These are phyloP conservation scores for Coranthus polyacanthus DNA, from an alignment of 2,797 vertebrate genomes.

Conservation along the genomic window DNA sequence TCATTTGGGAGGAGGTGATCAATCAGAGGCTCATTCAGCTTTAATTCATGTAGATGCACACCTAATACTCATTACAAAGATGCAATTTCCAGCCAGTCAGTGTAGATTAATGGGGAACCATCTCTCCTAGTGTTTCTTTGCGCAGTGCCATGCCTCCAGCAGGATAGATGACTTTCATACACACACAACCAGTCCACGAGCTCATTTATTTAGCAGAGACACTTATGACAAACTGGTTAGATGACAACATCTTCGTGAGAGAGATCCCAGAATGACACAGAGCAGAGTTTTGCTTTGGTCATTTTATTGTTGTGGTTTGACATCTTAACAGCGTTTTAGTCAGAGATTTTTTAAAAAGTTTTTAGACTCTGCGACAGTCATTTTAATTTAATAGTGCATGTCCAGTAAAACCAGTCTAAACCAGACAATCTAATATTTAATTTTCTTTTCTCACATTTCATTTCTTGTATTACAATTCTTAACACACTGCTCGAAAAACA, in stretches of 20 bases:
- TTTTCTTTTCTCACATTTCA: neutral
- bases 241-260: constrained; percentile 73
- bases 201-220: constrained; percentile 79
- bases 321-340: constrained; percentile 18
- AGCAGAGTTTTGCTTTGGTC: constrained; percentile 44
- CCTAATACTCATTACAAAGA: constrained; percentile 92
- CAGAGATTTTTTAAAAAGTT: constrained; percentile 8
- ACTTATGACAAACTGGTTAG: constrained; percentile 81
- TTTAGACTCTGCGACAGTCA: neutral
- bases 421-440: neutral
- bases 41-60: constrained; percentile 92
- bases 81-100: constrained; percentile 89
- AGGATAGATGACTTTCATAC: constrained; percentile 86
- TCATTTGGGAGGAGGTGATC: constrained; percentile 86
- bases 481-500: too few species aligned
- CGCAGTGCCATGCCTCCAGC: constrained; percentile 76
- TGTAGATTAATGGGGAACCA: constrained; percentile 87
- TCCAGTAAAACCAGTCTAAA: neutral
- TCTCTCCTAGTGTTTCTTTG: constrained; percentile 82
- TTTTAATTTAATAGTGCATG: too few species aligned
- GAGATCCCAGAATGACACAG: constrained; percentile 62
- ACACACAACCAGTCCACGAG: constrained; percentile 64
- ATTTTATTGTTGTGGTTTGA: constrained; percentile 55
- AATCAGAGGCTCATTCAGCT: constrained; percentile 88
- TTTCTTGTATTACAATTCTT: neutral